phyloP scores from a whole-genome alignment of 2,113 vertebrate genomes.

The Isurus oxyrinchus region DNA sequence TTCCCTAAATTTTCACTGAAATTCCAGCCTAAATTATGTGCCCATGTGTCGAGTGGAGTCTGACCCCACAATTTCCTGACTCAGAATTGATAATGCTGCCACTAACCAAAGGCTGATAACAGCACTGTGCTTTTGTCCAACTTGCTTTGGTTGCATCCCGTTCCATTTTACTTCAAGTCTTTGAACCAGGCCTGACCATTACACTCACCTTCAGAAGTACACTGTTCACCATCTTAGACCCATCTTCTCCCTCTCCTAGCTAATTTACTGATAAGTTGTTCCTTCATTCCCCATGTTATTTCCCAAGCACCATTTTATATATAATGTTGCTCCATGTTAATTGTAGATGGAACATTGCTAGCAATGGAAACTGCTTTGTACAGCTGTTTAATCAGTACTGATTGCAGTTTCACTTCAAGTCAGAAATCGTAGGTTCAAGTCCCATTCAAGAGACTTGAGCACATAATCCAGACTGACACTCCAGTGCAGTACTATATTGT shows the following conservation, averaged over 20 bases:
- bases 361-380: neutral
- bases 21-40: too few species aligned
- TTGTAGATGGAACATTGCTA: too few species aligned
- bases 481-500: neutral
- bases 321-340: too few species aligned
- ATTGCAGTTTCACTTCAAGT: neutral
- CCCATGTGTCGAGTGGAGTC: too few species aligned
- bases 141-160: neutral
- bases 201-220: too few species aligned
- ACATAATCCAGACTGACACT: neutral
- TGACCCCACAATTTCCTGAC: too few species aligned
- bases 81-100: neutral
- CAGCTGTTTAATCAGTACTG: neutral
- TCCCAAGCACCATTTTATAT: too few species aligned
- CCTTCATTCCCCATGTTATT: neutral
- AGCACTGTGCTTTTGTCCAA: neutral
- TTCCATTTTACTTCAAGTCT: neutral
- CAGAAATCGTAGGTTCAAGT: neutral
- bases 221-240: too few species aligned
- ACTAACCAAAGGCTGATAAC: neutral
- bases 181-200: neutral
- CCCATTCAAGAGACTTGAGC: neutral
- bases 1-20: too few species aligned
- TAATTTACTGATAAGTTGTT: neutral
- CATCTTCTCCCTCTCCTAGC: neutral